These are phyloP conservation scores for Pholis gunnellus DNA, from an alignment of 2,113 vertebrate genomes.

Conservation along the genomic window DNA sequence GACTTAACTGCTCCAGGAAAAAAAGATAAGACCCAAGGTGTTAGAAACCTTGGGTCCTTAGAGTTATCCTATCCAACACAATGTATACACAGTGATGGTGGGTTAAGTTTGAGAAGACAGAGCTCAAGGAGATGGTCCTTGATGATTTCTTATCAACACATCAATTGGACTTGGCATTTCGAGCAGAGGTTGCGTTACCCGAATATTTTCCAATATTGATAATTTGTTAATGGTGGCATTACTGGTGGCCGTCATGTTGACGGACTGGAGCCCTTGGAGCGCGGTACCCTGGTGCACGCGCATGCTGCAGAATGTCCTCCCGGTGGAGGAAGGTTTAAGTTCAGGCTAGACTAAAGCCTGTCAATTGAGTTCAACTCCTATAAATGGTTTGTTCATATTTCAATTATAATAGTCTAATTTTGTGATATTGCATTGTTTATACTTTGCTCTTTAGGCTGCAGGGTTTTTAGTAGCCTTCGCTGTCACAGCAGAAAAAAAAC, in stretches of 20 bases:
- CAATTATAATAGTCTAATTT: too few relatives aligned
- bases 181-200: background rate
- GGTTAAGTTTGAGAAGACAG: background rate
- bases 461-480: too few relatives aligned
- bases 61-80: background rate
- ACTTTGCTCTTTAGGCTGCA: too few relatives aligned
- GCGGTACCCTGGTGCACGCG: background rate
- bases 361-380: background rate
- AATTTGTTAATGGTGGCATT: too few relatives aligned
- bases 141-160: background rate
- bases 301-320: background rate
- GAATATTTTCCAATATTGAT: background rate
- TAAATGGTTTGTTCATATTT: background rate
- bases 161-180: background rate
- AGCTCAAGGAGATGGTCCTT: background rate
- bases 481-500: too few relatives aligned
- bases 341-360: background rate
- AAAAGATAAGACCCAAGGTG: background rate
- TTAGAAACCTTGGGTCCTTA: too few relatives aligned
- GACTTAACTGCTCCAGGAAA: background rate
- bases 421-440: too few relatives aligned
- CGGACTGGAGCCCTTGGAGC: background rate
- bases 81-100: background rate
- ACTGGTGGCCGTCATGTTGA: background rate
- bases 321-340: background rate